Percentiles rank a stretch among this genome's conserved stretches.
phyloP scores from a whole-genome alignment of 2,888 invertebrate genomes.

The Odontomyia ornata region DNA sequence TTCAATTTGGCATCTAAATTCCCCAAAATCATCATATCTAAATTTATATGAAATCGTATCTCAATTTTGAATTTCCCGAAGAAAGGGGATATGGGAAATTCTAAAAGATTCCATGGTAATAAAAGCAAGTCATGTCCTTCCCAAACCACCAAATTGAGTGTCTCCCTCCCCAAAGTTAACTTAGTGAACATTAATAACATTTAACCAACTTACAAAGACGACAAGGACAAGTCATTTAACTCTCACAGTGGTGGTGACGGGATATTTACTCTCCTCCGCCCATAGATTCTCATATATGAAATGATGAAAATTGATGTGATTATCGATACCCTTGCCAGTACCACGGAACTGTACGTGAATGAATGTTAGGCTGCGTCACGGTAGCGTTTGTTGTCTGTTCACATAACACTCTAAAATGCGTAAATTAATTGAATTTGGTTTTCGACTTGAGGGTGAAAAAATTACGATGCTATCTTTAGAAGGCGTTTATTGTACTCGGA shows the following conservation, averaged over 20 bases:
- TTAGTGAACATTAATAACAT: conserved; percentile 21
- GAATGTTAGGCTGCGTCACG: neutral
- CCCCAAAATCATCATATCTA: neutral
- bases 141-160: neutral
- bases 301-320: conserved; percentile 5
- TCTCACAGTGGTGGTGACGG: neutral
- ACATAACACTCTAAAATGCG: neutral
- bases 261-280: neutral
- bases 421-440: neutral
- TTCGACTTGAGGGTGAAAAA: neutral
- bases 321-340: neutral
- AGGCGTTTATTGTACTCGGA: neutral
- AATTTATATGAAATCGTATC: neutral
- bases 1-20: too few species aligned
- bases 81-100: neutral
- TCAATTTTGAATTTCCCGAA: neutral
- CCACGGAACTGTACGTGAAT: neutral
- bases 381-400: neutral
- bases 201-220: conserved; percentile 10
- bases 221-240: conserved; percentile 25
- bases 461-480: neutral
- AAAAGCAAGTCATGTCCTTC: neutral
- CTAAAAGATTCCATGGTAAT: neutral
- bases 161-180: neutral
- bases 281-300: neutral